phyloP scores from a whole-genome alignment of 2,113 vertebrate genomes.

The Callithrix jacchus region DNA sequence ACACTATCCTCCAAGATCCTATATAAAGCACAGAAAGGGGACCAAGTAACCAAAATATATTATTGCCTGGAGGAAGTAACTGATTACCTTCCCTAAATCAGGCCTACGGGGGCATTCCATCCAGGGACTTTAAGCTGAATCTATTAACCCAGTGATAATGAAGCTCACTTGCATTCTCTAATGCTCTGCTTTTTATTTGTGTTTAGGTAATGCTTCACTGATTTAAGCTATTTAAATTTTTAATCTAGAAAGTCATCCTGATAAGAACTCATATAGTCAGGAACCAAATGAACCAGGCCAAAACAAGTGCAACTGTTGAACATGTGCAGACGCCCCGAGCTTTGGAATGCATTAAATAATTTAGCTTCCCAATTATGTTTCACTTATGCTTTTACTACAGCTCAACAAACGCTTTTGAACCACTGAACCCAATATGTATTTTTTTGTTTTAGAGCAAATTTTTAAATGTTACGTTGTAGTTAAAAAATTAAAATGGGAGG shows the following conservation, averaged over 20 bases:
- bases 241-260: conserved; percentile 50
- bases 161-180: neutral
- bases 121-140: neutral
- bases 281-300: conserved; percentile 39
- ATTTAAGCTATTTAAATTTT: conserved; percentile 44
- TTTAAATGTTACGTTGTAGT: neutral
- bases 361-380: neutral
- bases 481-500: neutral
- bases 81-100: neutral
- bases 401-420: neutral
- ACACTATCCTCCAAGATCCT: neutral
- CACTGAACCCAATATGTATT: neutral
- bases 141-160: neutral
- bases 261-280: conserved; percentile 56
- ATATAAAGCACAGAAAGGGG: neutral
- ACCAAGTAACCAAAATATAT: neutral
- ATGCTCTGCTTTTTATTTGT: conserved; percentile 28
- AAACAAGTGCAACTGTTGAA: neutral
- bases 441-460: neutral
- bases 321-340: neutral
- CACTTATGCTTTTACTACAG: neutral
- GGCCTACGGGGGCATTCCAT: neutral
- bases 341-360: neutral
- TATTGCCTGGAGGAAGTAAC: neutral
- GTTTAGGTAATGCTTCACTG: conserved; percentile 27